Evolutionary conservation across 2,888 invertebrate genomes (phyloP).

Genomic region (Petrophora chlorosata): DNA sequence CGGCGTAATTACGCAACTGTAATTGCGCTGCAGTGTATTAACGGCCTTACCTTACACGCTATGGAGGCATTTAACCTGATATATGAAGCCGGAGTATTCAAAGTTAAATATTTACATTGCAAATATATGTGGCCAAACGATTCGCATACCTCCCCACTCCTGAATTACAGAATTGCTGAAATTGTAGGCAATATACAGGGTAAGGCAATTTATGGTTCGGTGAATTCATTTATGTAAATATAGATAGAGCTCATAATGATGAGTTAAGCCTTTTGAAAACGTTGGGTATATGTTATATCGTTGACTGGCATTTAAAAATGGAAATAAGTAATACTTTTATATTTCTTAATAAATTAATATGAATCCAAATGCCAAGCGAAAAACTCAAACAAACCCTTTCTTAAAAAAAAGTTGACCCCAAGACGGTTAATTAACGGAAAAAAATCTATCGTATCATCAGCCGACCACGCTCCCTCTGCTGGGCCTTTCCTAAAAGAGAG

Average conservation of each 20-base stretch:
- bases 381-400: no score
- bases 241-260: background rate
- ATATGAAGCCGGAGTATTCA: background rate
- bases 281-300: background rate
- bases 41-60: constrained; percentile 1
- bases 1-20: constrained; percentile 50
- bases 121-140: background rate
- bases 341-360: no score
- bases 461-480: no score
- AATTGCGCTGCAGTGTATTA: constrained; percentile 38
- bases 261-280: background rate
- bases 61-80: constrained; percentile 10
- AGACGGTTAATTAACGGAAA: no score
- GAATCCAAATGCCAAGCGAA: no score
- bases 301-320: background rate
- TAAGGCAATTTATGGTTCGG: background rate
- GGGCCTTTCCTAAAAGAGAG: no score
- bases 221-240: background rate
- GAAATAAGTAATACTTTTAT: no score
- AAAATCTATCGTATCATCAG: no score
- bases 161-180: background rate
- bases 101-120: background rate
- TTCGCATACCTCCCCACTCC: background rate
- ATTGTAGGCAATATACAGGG: background rate
- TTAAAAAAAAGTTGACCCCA: no score